These are phyloP conservation scores for Azorinus chamasolen DNA, from an alignment of 2,888 invertebrate genomes.

Conservation along the genomic window DNA sequence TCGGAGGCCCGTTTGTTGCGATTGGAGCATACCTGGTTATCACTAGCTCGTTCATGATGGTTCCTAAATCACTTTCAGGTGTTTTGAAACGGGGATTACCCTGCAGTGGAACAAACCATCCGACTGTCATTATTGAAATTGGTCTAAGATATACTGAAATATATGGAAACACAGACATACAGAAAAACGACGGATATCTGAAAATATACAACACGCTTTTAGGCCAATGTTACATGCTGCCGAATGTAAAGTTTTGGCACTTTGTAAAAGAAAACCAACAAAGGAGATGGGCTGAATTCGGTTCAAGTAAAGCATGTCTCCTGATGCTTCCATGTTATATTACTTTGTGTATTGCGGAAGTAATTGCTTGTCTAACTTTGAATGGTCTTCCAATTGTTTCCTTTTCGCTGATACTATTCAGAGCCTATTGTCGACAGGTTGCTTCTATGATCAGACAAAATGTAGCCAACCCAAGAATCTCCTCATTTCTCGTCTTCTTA, in stretches of 20 bases:
- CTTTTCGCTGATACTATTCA: conserved; percentile 34
- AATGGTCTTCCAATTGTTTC: conserved; percentile 54
- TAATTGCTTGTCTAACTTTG: conserved; percentile 28
- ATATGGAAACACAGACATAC: conserved; percentile 35
- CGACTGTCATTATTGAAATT: background rate
- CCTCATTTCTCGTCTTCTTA: background rate
- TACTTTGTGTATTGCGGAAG: conserved; percentile 35
- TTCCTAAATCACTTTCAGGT: conserved; percentile 40
- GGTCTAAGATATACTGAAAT: conserved; percentile 11
- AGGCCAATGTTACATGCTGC: conserved; percentile 55
- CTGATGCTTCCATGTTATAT: conserved; percentile 37
- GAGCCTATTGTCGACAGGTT: conserved; percentile 30
- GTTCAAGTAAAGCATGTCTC: background rate
- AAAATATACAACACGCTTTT: conserved; percentile 41
- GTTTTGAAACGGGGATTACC: conserved; percentile 41
- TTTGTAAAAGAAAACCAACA: conserved; percentile 28
- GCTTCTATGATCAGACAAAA: background rate
- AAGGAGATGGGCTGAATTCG: conserved; percentile 16
- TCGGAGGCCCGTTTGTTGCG: conserved; percentile 65
- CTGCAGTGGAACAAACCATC: background rate
- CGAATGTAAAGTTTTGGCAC: conserved; percentile 60
- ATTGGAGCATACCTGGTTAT: conserved; percentile 36
- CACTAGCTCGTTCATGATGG: conserved; percentile 19
- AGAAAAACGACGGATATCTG: conserved; percentile 28
- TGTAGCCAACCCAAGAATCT: background rate